Evolutionary conservation across 2,797 vertebrate species (phyloP), one percentile per base, ranked within the genome.

Genomic region (Rhynchotus rufescens): DNA sequence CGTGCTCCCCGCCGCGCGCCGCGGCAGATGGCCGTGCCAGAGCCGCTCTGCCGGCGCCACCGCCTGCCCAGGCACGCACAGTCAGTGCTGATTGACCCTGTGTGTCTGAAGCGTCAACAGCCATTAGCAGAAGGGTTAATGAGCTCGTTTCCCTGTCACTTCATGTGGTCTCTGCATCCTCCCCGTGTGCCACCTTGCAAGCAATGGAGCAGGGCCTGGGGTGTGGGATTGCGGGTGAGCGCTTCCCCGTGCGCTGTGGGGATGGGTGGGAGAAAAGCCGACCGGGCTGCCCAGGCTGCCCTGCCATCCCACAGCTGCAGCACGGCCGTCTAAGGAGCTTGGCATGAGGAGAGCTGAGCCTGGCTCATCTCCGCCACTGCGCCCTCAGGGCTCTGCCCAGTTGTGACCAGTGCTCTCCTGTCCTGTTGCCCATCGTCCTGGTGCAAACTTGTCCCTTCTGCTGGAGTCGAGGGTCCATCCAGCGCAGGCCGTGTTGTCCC

Each of bases 71-170:
- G 94, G 96, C 96, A 96, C 97, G 94, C 91, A 82, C 91, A 97
- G 94, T 88, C 93, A 86, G 86, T 88, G 83, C 91, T 95, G 97
- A 97, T 97, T 97, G 97, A 97, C 96, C 95, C 83, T 68, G 2
- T 1, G 89, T 86, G 67, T 95, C 87, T 94, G 93, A 95, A 94
- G 92, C 61, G 4, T 93, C 93, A 96, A 93, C 90, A 89, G 65
- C 86, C 91, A 95, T 96, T 96, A 96, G 92, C 87, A 92, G 89
- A 93, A 78, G 94, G 86, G 93, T 92, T 97, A 96, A 94, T 96
- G 82, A 96, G 93, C 88, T 97, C 75, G 2, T 94, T 96, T 94
- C 73, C 57, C 78, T 93, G 89, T 96, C 94, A 95, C 88, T 95
- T 94, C 59, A 12, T 64, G 45, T 89, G 87, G 56, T 84, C 73